phyloP scores from a whole-genome alignment of 2,888 invertebrate species.

The Drosophila nigricruria region DNA sequence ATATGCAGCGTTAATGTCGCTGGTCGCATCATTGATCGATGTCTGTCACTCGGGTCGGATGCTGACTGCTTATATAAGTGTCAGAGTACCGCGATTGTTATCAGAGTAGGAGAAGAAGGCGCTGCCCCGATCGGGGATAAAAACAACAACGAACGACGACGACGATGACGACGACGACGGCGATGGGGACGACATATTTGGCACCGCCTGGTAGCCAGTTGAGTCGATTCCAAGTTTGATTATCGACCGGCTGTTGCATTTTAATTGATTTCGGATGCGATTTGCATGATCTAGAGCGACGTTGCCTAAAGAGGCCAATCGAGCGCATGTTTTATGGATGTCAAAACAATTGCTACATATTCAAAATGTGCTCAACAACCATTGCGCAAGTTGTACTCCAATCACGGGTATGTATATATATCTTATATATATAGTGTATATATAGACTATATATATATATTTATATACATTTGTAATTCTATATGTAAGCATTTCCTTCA shows the following conservation, averaged over 20 bases:
- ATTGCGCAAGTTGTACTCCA: conserved; percentile 65
- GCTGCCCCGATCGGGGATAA: conserved; percentile 11
- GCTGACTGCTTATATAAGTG: conserved; percentile 79
- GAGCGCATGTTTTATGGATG: conserved; percentile 79
- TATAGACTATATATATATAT: conserved; percentile 9
- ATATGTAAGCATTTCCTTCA: conserved; percentile 44
- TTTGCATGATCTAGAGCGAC: conserved; percentile 74
- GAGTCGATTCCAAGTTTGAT: conserved; percentile 55
- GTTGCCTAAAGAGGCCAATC: conserved; percentile 77
- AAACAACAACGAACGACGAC: background rate
- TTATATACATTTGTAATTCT: conserved; percentile 26
- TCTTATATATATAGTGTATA: conserved; percentile 9
- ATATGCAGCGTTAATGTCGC: conserved; percentile 84
- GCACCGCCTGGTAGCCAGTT: conserved; percentile 59
- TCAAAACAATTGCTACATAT: conserved; percentile 78
- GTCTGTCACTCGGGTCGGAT: conserved; percentile 74
- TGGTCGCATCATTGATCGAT: conserved; percentile 73
- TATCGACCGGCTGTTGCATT: conserved; percentile 72
- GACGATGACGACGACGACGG: background rate
- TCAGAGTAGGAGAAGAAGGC: conserved; percentile 36
- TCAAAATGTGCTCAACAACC: conserved; percentile 56
- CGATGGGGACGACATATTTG: conserved; percentile 64
- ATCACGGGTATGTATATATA: conserved; percentile 29
- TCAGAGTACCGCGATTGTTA: conserved; percentile 65
- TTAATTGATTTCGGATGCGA: conserved; percentile 70